phyloP scores from a whole-genome alignment of 2,888 invertebrate genomes.

The Eledone cirrhosa region DNA sequence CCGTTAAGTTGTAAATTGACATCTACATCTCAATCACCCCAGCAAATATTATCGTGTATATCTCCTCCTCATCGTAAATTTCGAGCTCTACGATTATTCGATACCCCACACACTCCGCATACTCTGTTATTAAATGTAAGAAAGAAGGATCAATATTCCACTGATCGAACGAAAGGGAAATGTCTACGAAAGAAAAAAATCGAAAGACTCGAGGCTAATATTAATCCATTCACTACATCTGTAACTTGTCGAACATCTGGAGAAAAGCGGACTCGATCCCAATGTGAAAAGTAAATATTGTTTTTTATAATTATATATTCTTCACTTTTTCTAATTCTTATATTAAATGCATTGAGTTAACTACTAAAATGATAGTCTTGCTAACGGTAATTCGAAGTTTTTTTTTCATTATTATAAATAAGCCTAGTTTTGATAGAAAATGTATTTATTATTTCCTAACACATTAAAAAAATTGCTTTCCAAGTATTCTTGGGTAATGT shows the following conservation, averaged over 20 bases:
- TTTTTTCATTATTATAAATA: no score
- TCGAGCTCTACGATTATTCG: conserved; percentile 75
- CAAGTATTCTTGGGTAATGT: no score
- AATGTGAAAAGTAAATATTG: conserved; percentile 47
- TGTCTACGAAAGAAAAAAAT: not conserved
- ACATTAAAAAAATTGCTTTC: no score
- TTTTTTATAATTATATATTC: no score
- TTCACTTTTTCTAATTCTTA: no score
- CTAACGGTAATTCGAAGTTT: no score
- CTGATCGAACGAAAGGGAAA: conserved; percentile 33
- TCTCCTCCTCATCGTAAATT: conserved; percentile 69
- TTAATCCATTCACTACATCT: conserved; percentile 78
- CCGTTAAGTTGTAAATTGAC: no score
- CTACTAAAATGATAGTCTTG: no score
- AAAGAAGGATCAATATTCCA: conserved; percentile 37
- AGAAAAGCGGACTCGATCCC: conserved; percentile 77
- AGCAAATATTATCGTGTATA: not conserved
- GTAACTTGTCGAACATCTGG: conserved; percentile 71
- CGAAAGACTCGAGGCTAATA: conserved; percentile 70
- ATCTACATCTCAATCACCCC: no score
- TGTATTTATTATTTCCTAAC: no score
- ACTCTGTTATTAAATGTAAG: conserved; percentile 76
- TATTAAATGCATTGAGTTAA: no score
- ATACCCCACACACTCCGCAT: conserved; percentile 87
- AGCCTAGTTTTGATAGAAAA: no score